Conservation (phyloP, 2,888 invertebrate species). For the Sinelater perroti region DNA sequence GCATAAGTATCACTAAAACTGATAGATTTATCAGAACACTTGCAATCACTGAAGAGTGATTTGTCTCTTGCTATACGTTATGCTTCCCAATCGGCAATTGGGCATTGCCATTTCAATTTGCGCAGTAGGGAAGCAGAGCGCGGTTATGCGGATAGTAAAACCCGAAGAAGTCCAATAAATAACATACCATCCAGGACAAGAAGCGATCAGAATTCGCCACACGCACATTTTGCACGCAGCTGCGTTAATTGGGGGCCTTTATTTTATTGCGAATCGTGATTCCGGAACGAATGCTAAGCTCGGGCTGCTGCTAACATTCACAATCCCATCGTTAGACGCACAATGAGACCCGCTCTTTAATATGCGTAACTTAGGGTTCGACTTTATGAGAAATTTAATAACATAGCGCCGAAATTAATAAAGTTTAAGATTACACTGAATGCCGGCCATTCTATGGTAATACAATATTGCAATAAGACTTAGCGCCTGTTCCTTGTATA, state of each 20-base stretch:
- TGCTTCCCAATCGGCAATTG: no score
- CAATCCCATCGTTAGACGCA: conserved; percentile 48
- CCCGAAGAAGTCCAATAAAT: conserved; percentile 38
- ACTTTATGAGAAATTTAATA: conserved; percentile 54
- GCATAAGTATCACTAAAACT: no score
- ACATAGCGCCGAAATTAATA: conserved; percentile 44
- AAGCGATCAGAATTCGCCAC: conserved; percentile 50
- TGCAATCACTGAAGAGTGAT: no score
- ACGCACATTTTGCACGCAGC: conserved; percentile 52
- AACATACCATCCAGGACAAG: conserved; percentile 30
- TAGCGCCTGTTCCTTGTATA: conserved; percentile 28
- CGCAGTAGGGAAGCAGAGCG: no score
- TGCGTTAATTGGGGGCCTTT: conserved; percentile 54
- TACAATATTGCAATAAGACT: conserved; percentile 25
- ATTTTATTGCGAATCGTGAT: conserved; percentile 53
- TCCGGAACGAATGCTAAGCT: conserved; percentile 40
- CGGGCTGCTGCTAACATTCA: conserved; percentile 41
- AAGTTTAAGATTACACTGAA: conserved; percentile 38
- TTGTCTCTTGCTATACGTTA: no score
- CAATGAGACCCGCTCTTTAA: conserved; percentile 49
- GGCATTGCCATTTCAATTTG: no score
- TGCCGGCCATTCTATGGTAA: conserved; percentile 23
- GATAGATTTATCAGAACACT: no score
- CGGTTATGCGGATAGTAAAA: conserved; percentile 27
- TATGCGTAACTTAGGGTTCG: conserved; percentile 49